Evolutionary conservation across 1,140 invertebrate species (phyloP).

Genomic region (Lanistes nyassanus): DNA sequence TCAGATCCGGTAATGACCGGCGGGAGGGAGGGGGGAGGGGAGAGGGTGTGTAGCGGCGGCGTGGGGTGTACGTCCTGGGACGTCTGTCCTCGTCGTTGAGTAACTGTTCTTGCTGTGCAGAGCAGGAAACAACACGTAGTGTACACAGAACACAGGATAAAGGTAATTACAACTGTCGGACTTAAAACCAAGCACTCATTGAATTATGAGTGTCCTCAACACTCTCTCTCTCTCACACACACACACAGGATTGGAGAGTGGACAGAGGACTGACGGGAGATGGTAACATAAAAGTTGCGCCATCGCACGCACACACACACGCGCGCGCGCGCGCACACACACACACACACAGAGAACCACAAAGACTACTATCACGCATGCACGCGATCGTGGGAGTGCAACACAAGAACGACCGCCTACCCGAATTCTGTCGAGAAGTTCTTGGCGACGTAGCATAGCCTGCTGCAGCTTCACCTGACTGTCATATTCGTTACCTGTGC

Average conservation of each 20-base stretch:
- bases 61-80: constrained; percentile 47
- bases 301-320: not conserved
- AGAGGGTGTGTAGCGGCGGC: constrained; percentile 51
- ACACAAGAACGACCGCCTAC: constrained; percentile 29
- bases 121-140: not conserved
- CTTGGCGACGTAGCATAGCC: constrained; percentile 56
- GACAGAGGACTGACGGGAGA: no score
- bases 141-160: constrained; percentile 1
- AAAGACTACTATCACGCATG: not conserved
- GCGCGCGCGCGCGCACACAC: not conserved
- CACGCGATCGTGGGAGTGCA: not conserved
- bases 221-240: not conserved
- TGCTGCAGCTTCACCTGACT: constrained; percentile 54
- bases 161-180: no score
- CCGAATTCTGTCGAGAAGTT: constrained; percentile 56
- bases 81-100: constrained; percentile 37
- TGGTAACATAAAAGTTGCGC: not conserved
- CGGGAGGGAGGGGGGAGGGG: constrained; percentile 49
- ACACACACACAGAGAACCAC: not conserved
- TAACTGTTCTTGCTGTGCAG: constrained; percentile 52
- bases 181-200: no score
- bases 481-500: constrained; percentile 46
- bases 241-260: not conserved
- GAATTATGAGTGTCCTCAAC: no score
- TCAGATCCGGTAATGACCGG: constrained; percentile 51